Evolutionary conservation across 2,888 invertebrate genomes (phyloP).

Genomic region (Eupithecia subumbrata): DNA sequence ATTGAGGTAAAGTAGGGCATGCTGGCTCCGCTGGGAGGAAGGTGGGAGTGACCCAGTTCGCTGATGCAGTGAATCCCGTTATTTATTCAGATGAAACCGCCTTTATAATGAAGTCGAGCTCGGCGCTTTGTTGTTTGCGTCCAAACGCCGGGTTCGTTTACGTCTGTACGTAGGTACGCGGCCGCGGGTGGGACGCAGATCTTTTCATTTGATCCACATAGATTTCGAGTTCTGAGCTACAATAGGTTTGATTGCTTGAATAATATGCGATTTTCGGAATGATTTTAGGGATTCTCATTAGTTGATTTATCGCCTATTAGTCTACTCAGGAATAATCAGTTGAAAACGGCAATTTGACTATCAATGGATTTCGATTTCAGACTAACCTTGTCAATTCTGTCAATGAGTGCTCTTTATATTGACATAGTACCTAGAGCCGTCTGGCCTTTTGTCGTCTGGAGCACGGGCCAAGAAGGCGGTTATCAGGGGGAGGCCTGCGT

Average conservation of each 20-base stretch:
- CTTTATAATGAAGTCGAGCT: conserved; percentile 10
- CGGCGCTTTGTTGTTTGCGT: not conserved
- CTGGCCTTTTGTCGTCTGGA: no score
- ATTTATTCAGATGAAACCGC: conserved; percentile 26
- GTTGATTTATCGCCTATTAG: no score
- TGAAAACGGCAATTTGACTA: no score
- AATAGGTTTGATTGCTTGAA: not conserved
- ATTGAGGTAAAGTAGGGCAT: conserved; percentile 23
- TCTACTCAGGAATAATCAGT: no score
- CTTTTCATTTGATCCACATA: not conserved
- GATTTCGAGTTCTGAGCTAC: not conserved
- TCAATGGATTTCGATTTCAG: no score
- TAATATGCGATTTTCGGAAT: no score
- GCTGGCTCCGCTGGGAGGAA: conserved; percentile 20
- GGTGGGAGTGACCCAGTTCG: conserved; percentile 22
- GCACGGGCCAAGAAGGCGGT: no score
- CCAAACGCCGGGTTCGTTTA: not conserved
- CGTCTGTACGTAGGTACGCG: not conserved
- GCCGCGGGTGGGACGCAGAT: not conserved
- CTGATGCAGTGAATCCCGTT: conserved; percentile 20
- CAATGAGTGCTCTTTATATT: no score
- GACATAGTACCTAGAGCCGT: no score
- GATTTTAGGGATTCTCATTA: no score
- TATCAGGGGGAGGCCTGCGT: no score
- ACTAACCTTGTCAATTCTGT: no score